Percentiles rank a stretch among this genome's conserved stretches.
Evolutionary conservation across 2,888 invertebrate species (phyloP).

Genomic region (Thymelicus acteon): DNA sequence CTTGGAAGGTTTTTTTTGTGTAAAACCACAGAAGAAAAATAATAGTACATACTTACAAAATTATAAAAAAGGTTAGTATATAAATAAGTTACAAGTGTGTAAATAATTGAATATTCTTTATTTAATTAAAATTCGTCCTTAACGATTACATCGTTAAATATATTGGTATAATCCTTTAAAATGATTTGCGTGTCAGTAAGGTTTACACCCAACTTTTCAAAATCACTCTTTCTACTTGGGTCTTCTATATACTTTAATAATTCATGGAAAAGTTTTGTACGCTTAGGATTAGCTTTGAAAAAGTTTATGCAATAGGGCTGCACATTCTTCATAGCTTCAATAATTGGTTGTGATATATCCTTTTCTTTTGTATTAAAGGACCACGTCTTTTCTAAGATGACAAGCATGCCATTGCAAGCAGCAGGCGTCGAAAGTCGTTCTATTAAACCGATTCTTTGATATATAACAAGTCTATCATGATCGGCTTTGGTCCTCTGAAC

Average conservation of each 20-base stretch:
- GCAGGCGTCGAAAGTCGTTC: constrained; percentile 60
- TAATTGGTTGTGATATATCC: constrained; percentile 51
- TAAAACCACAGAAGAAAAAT: too few relatives aligned
- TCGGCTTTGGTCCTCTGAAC: constrained; percentile 49
- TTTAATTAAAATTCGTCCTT: constrained; percentile 62
- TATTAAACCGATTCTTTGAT: constrained; percentile 66
- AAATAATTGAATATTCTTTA: neutral
- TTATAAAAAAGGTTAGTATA: too few relatives aligned
- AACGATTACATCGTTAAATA: constrained; percentile 44
- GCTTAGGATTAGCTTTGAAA: constrained; percentile 49
- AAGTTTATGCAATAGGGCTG: constrained; percentile 60
- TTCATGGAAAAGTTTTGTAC: constrained; percentile 52
- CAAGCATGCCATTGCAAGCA: constrained; percentile 65
- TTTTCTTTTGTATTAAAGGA: constrained; percentile 49
- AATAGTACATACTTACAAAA: too few relatives aligned
- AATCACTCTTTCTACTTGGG: constrained; percentile 46
- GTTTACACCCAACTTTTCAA: constrained; percentile 50
- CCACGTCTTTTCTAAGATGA: constrained; percentile 57
- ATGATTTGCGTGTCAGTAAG: constrained; percentile 49
- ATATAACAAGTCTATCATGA: constrained; percentile 53
- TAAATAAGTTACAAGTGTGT: too few relatives aligned
- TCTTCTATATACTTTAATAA: constrained; percentile 53
- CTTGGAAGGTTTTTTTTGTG: too few relatives aligned
- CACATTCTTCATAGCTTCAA: constrained; percentile 59
- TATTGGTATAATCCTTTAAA: constrained; percentile 56